Evolutionary conservation across 2,888 invertebrate species (phyloP), one percentile per base, ranked within the genome.

Genomic region (Polydrusus tereticollis): DNA sequence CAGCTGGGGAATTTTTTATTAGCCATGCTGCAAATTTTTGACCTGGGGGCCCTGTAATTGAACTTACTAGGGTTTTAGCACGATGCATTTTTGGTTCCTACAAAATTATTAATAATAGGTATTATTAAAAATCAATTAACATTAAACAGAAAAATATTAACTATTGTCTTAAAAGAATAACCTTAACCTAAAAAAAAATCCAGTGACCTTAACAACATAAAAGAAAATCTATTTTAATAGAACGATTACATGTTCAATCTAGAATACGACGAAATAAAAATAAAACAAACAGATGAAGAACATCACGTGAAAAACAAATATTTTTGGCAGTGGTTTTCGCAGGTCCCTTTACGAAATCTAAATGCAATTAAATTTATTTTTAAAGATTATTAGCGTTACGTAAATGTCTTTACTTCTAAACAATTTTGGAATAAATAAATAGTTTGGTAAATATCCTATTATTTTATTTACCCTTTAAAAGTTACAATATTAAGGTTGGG

Each of bases 1-100:
- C 82, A 77, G 86, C 87, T 45, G 73, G 71, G 80, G 88, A 87
- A 86, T 88, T 89, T 77, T 89, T 89, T 58, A 93, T 86, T 72
- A 95, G 89, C 95, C 95, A 95, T 84, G 92, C 90, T 79, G 93
- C 93, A 86, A 95, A 92, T 76, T 80, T 82, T 74, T 83, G 83
- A 83, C 92, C 90, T 84, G 93, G 88, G 77, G 89, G 88, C 69
- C 90, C 92, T 77, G 89, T 86, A 75, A 89, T 89, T 82, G 91
- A 89, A 77, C 88, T 91, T 73, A 93, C 89, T 84, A 93, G 88
- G 82, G 89, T 88, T 86, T 90, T 90, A 86, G 94, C 94, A 85
- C 94, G 91, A 90, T 95, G 92, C 95, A 95, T 95, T 18, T 50
- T 69, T 45, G 52, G 52, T 33, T 18, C 3, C 52, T 55, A 6